phyloP scores from a whole-genome alignment of 2,113 vertebrate genomes.

The Anarrhichthys ocellatus region DNA sequence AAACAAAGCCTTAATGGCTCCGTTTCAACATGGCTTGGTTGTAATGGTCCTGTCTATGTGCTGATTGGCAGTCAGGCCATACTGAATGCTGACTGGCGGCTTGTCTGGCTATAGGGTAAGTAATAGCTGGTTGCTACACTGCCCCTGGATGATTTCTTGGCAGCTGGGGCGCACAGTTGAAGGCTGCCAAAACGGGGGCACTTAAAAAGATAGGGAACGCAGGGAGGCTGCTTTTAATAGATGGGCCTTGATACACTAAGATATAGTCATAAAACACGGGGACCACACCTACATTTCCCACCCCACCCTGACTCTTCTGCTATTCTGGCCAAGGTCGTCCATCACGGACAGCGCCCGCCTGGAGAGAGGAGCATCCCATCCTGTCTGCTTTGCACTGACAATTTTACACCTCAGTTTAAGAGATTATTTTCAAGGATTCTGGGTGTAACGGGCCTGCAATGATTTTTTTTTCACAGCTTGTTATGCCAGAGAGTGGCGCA shows the following conservation, averaged over 20 bases:
- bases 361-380: constrained; percentile 49
- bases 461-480: constrained; percentile 32
- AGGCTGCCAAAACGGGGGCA: constrained; percentile 67
- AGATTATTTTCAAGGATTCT: constrained; percentile 51
- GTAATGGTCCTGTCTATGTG: constrained; percentile 57
- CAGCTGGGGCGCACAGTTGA: constrained; percentile 44
- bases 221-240: constrained; percentile 73
- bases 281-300: constrained; percentile 61
- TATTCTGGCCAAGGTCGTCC: constrained; percentile 65
- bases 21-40: constrained; percentile 61
- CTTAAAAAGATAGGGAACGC: constrained; percentile 73
- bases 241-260: constrained; percentile 70
- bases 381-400: constrained; percentile 34
- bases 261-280: constrained; percentile 73
- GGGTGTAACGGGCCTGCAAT: constrained; percentile 21
- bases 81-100: constrained; percentile 65
- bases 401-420: constrained; percentile 65
- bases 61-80: constrained; percentile 62
- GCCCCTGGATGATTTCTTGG: constrained; percentile 72
- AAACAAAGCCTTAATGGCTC: constrained; percentile 59
- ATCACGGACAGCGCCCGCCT: constrained; percentile 56
- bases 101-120: constrained; percentile 43
- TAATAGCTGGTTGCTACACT: constrained; percentile 32
- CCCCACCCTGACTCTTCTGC: constrained; percentile 43
- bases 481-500: constrained; percentile 9